Evolutionary conservation across 1,140 invertebrate species (phyloP), one percentile per base, ranked within the genome.

Genomic region (Lineus longissimus): DNA sequence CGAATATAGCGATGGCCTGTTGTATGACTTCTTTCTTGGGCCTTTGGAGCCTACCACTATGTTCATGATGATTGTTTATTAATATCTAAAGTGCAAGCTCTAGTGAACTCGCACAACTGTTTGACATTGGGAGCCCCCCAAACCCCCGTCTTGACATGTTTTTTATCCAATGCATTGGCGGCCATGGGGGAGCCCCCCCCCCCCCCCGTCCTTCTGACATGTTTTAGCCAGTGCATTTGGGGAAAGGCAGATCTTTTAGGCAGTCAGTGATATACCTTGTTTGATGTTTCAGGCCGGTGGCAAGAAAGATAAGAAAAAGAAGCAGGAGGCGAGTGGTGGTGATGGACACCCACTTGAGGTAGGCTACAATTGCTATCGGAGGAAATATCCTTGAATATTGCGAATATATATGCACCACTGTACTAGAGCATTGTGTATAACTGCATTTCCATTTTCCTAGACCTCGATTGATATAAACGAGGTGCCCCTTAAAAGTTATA

Each of bases 221-320:
- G n/a, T n/a, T n/a, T n/a, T n/a, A n/a, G n/a, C n/a, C n/a, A n/a
- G 7, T 9, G 43, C 2, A 29, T 36, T 33, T 62, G 47, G 27
- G 13, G 7, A 59, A 61, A 55, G 19, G 22, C 43, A 36, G 19
- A 19, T 1, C 19, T 47, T 43, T 62, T 47, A 36, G 51, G 33
- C 17, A 22, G 40, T 19, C 15, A 19, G 30, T 6, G 56, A 45
- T 43, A 17, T 17, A 15, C 55, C 57, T 33, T 17, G 43, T 54
- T 59, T 57, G 36, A 31, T 29, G n/a, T 29, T 59, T 51, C 47
- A 51, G 47, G n/a, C 47, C 19, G n/a, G 19, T n/a, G 19, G 19
- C 15, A 45, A 66, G 63, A 66, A 70, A 68, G 57, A 31, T 33
- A 59, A 62, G 27, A 70, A 70, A 36, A 55, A 63, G 19, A 45